Evolutionary conservation across 2,888 invertebrate species (phyloP).

Genomic region (Saturnia pavonia): DNA sequence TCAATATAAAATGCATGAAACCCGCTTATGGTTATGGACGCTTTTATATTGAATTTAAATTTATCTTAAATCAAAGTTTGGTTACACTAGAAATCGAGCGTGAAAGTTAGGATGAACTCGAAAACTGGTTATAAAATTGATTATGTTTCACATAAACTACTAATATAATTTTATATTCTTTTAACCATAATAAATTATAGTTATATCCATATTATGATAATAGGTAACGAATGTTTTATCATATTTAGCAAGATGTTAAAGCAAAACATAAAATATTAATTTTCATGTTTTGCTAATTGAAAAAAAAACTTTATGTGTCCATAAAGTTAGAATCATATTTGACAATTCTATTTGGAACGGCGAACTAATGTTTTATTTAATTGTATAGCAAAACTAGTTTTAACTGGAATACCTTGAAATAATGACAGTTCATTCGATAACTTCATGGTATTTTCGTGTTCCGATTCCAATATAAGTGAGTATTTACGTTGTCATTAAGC

Average conservation of each 20-base stretch:
- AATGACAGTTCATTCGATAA: constrained; percentile 9
- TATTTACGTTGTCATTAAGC: constrained; percentile 42
- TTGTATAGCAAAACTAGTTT: constrained; percentile 16
- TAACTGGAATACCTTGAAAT: constrained; percentile 13
- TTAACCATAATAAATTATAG: neutral
- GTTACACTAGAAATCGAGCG: constrained; percentile 64
- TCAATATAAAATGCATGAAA: neutral
- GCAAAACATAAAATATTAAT: neutral
- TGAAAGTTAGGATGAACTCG: constrained; percentile 66
- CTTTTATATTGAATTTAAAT: constrained; percentile 32
- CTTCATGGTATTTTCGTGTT: constrained; percentile 20
- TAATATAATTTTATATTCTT: constrained; percentile 33
- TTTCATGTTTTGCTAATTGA: neutral
- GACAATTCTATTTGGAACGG: neutral
- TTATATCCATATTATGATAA: neutral
- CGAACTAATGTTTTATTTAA: constrained; percentile 15
- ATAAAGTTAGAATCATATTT: neutral
- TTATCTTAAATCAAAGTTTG: constrained; percentile 49
- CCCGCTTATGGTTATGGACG: neutral
- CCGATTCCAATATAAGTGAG: constrained; percentile 18
- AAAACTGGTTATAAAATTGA: constrained; percentile 61
- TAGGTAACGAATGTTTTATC: neutral
- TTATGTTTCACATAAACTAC: constrained; percentile 57
- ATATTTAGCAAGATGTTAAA: neutral
- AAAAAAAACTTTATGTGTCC: neutral